Base-by-base conservation (phyloP, 2,113 vertebrate genomes). In the Lonchura striata region DNA sequence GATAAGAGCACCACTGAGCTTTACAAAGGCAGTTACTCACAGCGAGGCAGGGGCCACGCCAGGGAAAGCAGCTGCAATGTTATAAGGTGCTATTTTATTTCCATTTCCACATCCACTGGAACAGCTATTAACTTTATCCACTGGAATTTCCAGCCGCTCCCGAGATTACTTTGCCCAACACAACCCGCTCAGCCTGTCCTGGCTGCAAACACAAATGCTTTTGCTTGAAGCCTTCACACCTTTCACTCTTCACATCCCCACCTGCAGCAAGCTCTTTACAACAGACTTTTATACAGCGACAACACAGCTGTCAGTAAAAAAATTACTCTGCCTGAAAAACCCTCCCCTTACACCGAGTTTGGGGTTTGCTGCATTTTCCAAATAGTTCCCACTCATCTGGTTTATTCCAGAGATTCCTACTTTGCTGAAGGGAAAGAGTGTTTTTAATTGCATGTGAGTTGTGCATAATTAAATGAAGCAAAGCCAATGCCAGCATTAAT, bases 71-170 rank as follows among this genome's bases (percentile, higher is more conserved):
- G 94, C 93, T 96, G 95, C 88, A 81, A 6, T n/a, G 83, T 95
- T 94, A 92, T 9, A 95, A 91, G 90, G 82, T 92, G 92, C 82
- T 92, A 86, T 92, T 96, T 94, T 90, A 95, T 95, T 96, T 96
- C 96, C 92, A 96, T 95, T 96, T 96, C 96, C 95, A 95, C 93
- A 90, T 92, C 88, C 95, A 92, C 8, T 83, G 95, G 90, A 95
- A 88, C 72, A 4, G 65, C 90, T 71, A 25, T 93, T 95, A 92
- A 90, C 76, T 95, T 88, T 42, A 92, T 93, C 82, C 96, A 86
- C 90, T 94, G 96, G 95, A 96, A 96, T 96, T 97, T 96, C 93
- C 92, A 96, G 95, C 88, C 60, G 30, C 95, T 96, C 90, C 95
- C 6, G 20, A 86, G 80, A 83, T 75, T 6, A 9, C 69, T 82